phyloP scores from a whole-genome alignment of 2,888 invertebrate species.

The Nomada fabriciana region DNA sequence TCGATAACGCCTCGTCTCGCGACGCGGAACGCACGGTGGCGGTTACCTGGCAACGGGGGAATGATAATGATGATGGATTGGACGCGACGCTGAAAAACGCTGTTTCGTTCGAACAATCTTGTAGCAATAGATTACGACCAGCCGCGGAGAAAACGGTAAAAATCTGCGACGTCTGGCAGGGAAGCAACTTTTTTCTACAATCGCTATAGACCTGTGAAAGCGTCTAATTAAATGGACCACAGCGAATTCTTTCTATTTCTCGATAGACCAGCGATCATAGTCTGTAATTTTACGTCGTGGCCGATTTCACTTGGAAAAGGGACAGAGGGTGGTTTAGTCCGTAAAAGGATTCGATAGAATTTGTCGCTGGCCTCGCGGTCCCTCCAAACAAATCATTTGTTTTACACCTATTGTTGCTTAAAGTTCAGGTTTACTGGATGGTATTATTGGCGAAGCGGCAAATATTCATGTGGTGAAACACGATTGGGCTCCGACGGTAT shows the following conservation, averaged over 20 bases:
- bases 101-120: slow-evolving; percentile 52
- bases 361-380: neutral
- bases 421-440: neutral
- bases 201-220: slow-evolving; percentile 36
- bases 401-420: neutral
- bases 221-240: slow-evolving; percentile 36
- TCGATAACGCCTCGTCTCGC: slow-evolving; percentile 53
- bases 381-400: neutral
- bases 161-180: slow-evolving; percentile 27
- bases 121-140: slow-evolving; percentile 29
- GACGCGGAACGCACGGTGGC: slow-evolving; percentile 34
- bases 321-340: neutral
- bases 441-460: neutral
- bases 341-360: neutral
- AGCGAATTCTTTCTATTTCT: neutral
- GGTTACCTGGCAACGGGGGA: slow-evolving; percentile 35
- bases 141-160: neutral
- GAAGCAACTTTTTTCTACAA: slow-evolving; percentile 53
- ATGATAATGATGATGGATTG: slow-evolving; percentile 59
- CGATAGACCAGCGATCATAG: slow-evolving; percentile 8
- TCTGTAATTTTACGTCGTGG: slow-evolving; percentile 15
- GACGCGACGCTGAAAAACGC: slow-evolving; percentile 36
- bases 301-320: neutral
- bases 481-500: neutral
- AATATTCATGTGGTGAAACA: neutral